phyloP scores from a whole-genome alignment of 1,140 invertebrate genomes.

The Ips nitidus region DNA sequence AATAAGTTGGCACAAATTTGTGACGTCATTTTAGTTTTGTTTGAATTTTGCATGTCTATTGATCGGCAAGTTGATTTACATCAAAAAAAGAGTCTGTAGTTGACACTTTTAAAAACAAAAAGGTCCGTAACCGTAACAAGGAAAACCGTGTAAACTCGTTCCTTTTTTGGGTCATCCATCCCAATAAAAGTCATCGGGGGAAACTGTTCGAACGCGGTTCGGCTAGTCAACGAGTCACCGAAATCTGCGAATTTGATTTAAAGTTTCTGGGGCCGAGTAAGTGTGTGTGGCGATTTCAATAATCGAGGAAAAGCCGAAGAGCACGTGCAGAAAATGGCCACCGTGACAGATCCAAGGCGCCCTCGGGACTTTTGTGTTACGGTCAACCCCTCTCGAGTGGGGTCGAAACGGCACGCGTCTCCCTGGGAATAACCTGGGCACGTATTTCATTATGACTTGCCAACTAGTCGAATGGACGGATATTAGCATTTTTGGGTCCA shows the following conservation, averaged over 20 bases:
- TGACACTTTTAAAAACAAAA: too few relatives aligned
- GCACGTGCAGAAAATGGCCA: constrained; percentile 43
- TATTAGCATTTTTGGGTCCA: constrained; percentile 4
- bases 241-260: constrained; percentile 46
- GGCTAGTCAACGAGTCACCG: constrained; percentile 29
- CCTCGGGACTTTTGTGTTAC: constrained; percentile 34
- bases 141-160: too few relatives aligned
- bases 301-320: constrained; percentile 40
- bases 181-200: constrained; percentile 16
- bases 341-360: constrained; percentile 40
- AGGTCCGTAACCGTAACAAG: too few relatives aligned
- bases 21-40: too few relatives aligned
- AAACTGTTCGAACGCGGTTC: constrained; percentile 12
- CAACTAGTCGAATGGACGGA: neutral
- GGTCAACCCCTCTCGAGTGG: constrained; percentile 20
- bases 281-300: constrained; percentile 44
- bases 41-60: too few relatives aligned
- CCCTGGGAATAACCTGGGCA: constrained; percentile 19
- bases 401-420: constrained; percentile 29
- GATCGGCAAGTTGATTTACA: too few relatives aligned
- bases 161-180: constrained; percentile 1
- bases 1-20: too few relatives aligned
- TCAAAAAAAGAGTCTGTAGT: too few relatives aligned
- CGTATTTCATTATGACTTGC: constrained; percentile 29
- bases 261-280: constrained; percentile 34